Base-by-base conservation (phyloP, 2,888 invertebrate species). In the Metalampra italica region DNA sequence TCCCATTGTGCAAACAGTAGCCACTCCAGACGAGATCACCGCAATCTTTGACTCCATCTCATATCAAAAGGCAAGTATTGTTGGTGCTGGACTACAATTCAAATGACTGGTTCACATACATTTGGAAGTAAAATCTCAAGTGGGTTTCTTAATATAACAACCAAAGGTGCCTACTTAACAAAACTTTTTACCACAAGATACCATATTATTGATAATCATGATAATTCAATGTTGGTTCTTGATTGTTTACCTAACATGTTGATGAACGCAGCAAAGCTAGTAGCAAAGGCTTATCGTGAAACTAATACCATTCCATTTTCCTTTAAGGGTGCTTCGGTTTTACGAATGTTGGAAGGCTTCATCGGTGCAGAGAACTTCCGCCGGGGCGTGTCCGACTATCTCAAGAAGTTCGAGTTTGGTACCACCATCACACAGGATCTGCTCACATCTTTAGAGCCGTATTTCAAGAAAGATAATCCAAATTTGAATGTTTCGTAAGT, bases 1-100 rank as follows among this genome's bases (percentile, higher is more conserved):
- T 85, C 96, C 98, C 0, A 97, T 98, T 54, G 94, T 97, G 7
- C 94, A 96, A 74, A 91, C 91, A 0, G 97, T 98, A 12, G 90
- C 91, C 29, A 95, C 95, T 55, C 97, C 98, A 0, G 94, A 95
- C 72, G 94, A 98, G 87, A 98, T 98, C 48, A 96, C 95, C 0
- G 94, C 96, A 58, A 93, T 97, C 49, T 98, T 98, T 73, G 98
- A 98, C 76, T 81, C 91, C 0, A 98, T 98, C 54, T 96, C 97
- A 0, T 98, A 98, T 70, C 93, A 92, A 55, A 98, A 98, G 91
- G 96, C 95, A 76, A 71, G 55, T 50, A 22, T 9, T 45, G 38
- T 14, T 22, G n/a, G n/a, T n/a, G n/a, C n/a, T n/a, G n/a, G n/a
- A 13, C 46, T 30, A 30, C 7, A 30, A 30, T 30, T 30, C 30